Evolutionary conservation across 2,797 vertebrate genomes (phyloP), one percentile per base, ranked within the genome.

Genomic region (Sebastiscus tertius): DNA sequence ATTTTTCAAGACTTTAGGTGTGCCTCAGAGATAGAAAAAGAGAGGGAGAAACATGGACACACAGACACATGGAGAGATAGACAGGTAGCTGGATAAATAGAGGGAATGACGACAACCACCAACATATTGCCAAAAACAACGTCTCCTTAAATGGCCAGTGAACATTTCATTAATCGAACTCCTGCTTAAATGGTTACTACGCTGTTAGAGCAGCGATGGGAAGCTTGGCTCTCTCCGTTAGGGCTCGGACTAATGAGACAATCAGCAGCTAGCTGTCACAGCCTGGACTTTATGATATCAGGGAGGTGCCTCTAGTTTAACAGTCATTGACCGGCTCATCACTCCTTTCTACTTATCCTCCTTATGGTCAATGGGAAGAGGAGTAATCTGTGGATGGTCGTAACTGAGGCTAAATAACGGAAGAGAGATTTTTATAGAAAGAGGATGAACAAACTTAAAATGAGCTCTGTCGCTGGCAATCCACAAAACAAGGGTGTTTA

Each of bases 231-330:
- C 39, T 74, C 39, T 74, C 26, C 5, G 24, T 83, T 84, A 81
- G 29, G 42, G 36, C 24, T 26, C 34, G 22, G 27, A 46, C 71
- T 88, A 82, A 89, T 82, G 77, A 90, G 79, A 84, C 72, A 86
- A 77, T 80, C 72, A 77, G 79, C 80, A 73, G 72, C 74, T 71
- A 31, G 61, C 55, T 84, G 79, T 74, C 82, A 79, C 73, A 58
- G 79, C 75, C 29, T 2, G 20, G 54, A 75, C 75, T 85, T 86
- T 72, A 83, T 80, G 79, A 82, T 79, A 77, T 84, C 78, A 87
- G 62, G 56, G 79, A 82, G 75, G 61, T 26, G 78, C 64, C 55
- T 82, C 31, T 61, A 52, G 67, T 89, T 89, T 80, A 80, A 76
- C 69, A 86, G 69, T n/a, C 85, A 89, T 54, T 80, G 80, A 75